phyloP scores from a whole-genome alignment of 2,888 invertebrate genomes.

The Balanococcus diminutus region DNA sequence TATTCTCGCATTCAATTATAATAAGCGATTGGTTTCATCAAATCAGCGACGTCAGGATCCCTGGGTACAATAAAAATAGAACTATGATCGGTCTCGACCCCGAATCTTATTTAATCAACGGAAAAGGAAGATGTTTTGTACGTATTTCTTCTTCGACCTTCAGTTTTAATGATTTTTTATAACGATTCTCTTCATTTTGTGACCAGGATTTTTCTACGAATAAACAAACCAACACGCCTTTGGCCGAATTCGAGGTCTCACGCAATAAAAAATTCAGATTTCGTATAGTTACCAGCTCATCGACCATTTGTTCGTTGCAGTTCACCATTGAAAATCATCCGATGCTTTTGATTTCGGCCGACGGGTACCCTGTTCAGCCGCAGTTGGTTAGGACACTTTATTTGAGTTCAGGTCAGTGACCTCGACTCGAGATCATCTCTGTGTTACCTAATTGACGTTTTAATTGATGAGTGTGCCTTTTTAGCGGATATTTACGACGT shows the following conservation, averaged over 20 bases:
- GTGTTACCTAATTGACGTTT: not conserved
- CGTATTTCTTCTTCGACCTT: not conserved
- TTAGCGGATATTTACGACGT: constrained; percentile 58
- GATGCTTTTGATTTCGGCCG: constrained; percentile 65
- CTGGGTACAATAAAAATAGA: constrained; percentile 61
- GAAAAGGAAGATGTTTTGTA: constrained; percentile 60
- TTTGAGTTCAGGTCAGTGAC: constrained; percentile 64
- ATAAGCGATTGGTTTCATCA: constrained; percentile 65
- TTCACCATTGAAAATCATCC: constrained; percentile 65
- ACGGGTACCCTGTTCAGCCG: constrained; percentile 65
- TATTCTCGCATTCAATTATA: constrained; percentile 66
- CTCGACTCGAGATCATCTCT: not conserved
- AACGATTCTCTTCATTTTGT: no score
- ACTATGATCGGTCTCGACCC: constrained; percentile 61
- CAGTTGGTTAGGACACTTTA: constrained; percentile 62
- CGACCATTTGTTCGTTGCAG: constrained; percentile 65
- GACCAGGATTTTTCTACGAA: not conserved
- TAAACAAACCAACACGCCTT: constrained; percentile 57
- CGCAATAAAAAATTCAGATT: constrained; percentile 65
- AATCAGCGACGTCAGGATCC: constrained; percentile 61
- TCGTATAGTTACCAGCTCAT: constrained; percentile 66
- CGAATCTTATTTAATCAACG: constrained; percentile 61
- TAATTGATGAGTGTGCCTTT: no score
- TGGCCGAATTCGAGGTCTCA: constrained; percentile 61
- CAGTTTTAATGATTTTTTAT: not conserved